These are phyloP conservation scores for Neostethus bicornis DNA, from an alignment of 2,797 vertebrate genomes.

Conservation along the genomic window DNA sequence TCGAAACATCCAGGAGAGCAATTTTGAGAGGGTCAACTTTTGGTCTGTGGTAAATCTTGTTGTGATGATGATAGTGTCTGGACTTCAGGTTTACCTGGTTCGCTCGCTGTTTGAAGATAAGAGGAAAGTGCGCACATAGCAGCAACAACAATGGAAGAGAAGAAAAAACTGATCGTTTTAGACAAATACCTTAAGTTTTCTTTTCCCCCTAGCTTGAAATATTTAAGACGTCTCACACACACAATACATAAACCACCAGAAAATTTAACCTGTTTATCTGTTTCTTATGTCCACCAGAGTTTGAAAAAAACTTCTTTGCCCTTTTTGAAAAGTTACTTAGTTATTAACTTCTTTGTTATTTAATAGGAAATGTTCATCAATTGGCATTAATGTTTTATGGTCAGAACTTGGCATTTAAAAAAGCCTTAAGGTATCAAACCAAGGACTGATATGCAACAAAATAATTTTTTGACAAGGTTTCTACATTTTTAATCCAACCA, in stretches of 20 bases:
- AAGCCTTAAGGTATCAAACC: constrained; percentile 9
- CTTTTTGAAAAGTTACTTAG: too few relatives aligned
- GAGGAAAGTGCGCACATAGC: constrained; percentile 90
- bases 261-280: constrained; percentile 11
- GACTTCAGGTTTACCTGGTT: constrained; percentile 91
- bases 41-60: constrained; percentile 91
- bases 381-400: constrained; percentile 17
- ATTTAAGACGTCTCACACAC: constrained; percentile 1
- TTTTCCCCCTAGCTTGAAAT: constrained; percentile 18
- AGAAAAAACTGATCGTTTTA: constrained; percentile 18
- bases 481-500: constrained; percentile 7
- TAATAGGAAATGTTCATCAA: constrained; percentile 7
- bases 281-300: constrained; percentile 31
- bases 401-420: constrained; percentile 32
- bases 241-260: not conserved
- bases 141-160: constrained; percentile 2
- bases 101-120: constrained; percentile 96
- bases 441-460: constrained; percentile 13
- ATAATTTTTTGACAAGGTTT: constrained; percentile 28
- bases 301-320: constrained; percentile 6
- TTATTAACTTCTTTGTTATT: constrained; percentile 3
- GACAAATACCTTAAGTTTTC: constrained; percentile 10
- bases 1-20: constrained; percentile 96
- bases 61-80: constrained; percentile 89
- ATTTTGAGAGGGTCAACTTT: constrained; percentile 92